Evolutionary conservation across 2,888 invertebrate genomes (phyloP).

Genomic region (Melipona beecheii): DNA sequence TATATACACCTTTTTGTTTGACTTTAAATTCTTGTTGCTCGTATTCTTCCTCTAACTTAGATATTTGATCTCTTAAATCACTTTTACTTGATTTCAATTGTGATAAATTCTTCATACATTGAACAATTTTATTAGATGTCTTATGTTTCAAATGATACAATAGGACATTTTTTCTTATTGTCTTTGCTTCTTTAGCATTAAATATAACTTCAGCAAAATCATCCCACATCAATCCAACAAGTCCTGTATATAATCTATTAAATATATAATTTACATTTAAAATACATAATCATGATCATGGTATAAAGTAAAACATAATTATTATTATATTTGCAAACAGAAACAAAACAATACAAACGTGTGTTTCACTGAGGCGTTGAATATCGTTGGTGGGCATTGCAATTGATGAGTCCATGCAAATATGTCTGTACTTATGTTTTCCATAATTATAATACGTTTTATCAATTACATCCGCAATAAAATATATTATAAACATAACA

Average conservation of each 20-base stretch:
- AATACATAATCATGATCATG: slow-evolving; percentile 2
- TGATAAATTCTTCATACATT: slow-evolving; percentile 64
- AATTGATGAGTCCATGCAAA: slow-evolving; percentile 68
- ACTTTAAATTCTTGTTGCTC: slow-evolving; percentile 71
- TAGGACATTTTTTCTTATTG: slow-evolving; percentile 75
- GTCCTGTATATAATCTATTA: slow-evolving; percentile 74
- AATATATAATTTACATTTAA: slow-evolving; percentile 9
- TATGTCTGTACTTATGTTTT: slow-evolving; percentile 23
- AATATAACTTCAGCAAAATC: slow-evolving; percentile 68
- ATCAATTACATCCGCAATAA: not conserved
- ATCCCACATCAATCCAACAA: slow-evolving; percentile 76
- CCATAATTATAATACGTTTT: slow-evolving; percentile 40
- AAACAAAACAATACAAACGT: slow-evolving; percentile 62
- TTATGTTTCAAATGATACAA: slow-evolving; percentile 71
- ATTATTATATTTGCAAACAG: not conserved
- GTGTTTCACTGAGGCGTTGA: slow-evolving; percentile 65
- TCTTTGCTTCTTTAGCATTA: slow-evolving; percentile 65
- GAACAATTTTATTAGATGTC: slow-evolving; percentile 59
- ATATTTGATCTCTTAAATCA: slow-evolving; percentile 67
- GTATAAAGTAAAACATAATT: not conserved
- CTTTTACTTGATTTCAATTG: slow-evolving; percentile 65
- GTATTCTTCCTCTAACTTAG: slow-evolving; percentile 70
- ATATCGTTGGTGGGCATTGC: slow-evolving; percentile 68
- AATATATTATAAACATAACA: not conserved
- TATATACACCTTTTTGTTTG: slow-evolving; percentile 74